Conservation (phyloP, 2,113 vertebrate species). For the Ceuthmochares aereus region DNA sequence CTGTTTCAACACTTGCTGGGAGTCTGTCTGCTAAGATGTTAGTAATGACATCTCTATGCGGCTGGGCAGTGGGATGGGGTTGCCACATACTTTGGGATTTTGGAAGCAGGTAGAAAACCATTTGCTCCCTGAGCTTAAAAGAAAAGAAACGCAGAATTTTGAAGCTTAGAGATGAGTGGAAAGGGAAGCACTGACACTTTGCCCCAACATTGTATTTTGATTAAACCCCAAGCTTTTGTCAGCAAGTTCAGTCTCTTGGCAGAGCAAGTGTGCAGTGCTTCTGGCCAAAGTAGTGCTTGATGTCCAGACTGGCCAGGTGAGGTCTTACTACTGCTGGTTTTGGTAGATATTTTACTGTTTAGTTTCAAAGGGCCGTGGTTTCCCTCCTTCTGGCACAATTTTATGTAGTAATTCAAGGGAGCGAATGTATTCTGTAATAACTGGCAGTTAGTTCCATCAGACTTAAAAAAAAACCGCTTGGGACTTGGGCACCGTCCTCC, state of each 20-base stretch:
- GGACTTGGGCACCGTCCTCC: background rate
- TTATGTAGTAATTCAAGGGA: background rate
- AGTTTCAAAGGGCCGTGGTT: background rate
- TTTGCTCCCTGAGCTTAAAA: background rate
- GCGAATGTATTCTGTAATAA: background rate
- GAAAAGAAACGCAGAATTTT: background rate
- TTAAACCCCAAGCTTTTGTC: background rate
- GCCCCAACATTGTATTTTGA: background rate
- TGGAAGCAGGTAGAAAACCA: background rate
- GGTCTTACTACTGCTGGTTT: background rate
- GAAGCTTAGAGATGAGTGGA: background rate
- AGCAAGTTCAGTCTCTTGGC: background rate
- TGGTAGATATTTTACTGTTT: background rate
- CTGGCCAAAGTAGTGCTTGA: background rate
- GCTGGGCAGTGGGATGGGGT: background rate
- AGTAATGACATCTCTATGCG: background rate
- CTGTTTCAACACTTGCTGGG: background rate
- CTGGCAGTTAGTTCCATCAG: background rate
- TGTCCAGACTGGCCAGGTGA: background rate
- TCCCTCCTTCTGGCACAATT: background rate
- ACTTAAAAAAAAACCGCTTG: background rate
- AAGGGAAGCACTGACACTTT: background rate
- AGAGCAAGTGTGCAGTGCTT: background rate
- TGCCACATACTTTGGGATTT: background rate
- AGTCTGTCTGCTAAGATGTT: background rate